Base-by-base conservation (phyloP, 2,113 vertebrate species). In the Theristicus caerulescens region DNA sequence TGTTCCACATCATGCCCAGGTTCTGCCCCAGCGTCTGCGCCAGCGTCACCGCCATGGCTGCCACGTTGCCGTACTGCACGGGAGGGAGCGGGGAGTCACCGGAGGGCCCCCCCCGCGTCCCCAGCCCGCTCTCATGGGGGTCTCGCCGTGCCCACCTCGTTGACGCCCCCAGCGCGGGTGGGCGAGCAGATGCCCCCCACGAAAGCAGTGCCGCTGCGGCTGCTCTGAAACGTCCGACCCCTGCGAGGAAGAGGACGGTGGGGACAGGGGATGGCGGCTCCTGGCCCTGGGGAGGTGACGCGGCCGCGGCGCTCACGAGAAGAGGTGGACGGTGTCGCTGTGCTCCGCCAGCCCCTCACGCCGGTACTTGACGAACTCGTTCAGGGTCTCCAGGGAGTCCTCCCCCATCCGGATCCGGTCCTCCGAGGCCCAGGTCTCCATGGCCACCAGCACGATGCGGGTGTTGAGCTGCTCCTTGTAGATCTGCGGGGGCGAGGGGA, bases 1-100 rank as follows among this genome's bases (percentile, higher is more conserved):
- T 99, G 96, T 99, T 99, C 99, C 99, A 99, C 98, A 98, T 99
- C 99, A 99, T 99, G 86, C 99, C 99, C 87, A 99, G 97, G 96
- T 99, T 99, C 97, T 99, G 99, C n/a, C 99, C 99, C 82, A 99
- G 98, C 1, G 99, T 99, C 98, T 99, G 99, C 16, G 99, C 99
- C 97, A 99, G 97, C 0, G 99, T 99, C 94, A 99, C 98, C 1
- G 99, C 99, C 99, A 99, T 99, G 11, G 98, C 98, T 0, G 98
- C 98, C 34, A 99, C 98, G 40, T 98, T 99, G 78, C 99, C 99
- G 10, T 99, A 99, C 99, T 99, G 97, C 13, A 6, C 34, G 17
- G 85, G 93, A 59, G n/a, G 3, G 61, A 88, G 3, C 9, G 46
- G 34, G 55, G 24, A 9, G 42, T 73, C 77, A 83, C 69, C 4